phyloP scores from a whole-genome alignment of 2,888 invertebrate species.

The Yponomeuta cagnagella region DNA sequence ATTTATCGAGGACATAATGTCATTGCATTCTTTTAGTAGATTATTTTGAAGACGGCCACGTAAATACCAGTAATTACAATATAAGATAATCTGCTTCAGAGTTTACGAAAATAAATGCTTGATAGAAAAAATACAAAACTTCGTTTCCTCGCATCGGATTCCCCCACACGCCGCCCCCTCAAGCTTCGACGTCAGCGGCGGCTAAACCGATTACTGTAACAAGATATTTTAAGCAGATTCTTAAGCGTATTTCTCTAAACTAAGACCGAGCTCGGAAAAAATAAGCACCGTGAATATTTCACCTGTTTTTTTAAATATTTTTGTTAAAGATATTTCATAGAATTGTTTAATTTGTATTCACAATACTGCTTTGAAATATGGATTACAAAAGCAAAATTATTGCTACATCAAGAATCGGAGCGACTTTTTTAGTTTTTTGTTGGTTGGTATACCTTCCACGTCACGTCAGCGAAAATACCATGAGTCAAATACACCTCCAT shows the following conservation, averaged over 20 bases:
- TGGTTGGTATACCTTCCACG: constrained; percentile 5
- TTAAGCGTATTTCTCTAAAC: constrained; percentile 26
- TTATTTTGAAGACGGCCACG: not conserved
- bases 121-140: not conserved
- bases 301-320: not conserved
- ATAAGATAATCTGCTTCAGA: not conserved
- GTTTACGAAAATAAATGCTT: not conserved
- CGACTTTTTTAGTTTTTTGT: constrained; percentile 20
- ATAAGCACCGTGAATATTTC: not conserved
- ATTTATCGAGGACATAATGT: too few relatives aligned
- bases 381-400: too few relatives aligned
- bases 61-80: not conserved
- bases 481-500: not conserved
- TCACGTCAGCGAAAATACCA: not conserved
- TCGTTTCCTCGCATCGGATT: constrained; percentile 2
- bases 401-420: not conserved
- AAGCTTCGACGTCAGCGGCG: constrained; percentile 35
- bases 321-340: not conserved
- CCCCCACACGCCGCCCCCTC: not conserved
- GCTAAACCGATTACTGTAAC: constrained; percentile 66
- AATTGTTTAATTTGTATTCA: too few relatives aligned
- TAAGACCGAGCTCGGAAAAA: not conserved
- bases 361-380: too few relatives aligned
- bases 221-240: constrained; percentile 62
- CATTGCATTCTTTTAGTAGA: not conserved